A percentile compares a stretch with the other conserved stretches of the same genome.
Conservation (phyloP, 2,888 invertebrate species). For the Synanthedon andrenaeformis region DNA sequence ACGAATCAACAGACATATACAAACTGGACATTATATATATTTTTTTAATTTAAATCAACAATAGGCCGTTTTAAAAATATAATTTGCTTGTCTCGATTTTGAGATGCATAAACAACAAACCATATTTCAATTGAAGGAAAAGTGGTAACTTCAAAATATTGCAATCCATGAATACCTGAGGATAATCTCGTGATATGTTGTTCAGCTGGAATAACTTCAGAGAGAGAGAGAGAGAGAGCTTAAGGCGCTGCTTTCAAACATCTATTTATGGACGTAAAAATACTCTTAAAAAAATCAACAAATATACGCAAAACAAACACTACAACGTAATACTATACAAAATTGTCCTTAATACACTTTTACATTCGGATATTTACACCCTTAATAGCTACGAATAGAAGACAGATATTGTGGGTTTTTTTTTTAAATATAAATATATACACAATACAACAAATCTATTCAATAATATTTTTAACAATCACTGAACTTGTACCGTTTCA, state of each 20-base stretch:
- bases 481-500: not conserved
- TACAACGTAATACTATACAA: slow-evolving; percentile 47
- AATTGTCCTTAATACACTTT: slow-evolving; percentile 44
- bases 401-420: slow-evolving; percentile 13
- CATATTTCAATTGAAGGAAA: no score
- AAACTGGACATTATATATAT: not conserved
- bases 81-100: no score
- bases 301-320: slow-evolving; percentile 33
- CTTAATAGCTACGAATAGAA: slow-evolving; percentile 38
- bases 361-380: slow-evolving; percentile 48
- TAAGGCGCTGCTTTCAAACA: no score
- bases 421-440: not conserved
- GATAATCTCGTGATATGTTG: no score
- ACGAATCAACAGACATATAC: not conserved
- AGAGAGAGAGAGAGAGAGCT: no score
- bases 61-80: not conserved
- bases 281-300: not conserved
- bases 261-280: not conserved
- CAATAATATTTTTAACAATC: not conserved
- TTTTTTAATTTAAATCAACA: not conserved
- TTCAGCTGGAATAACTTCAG: no score
- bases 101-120: no score
- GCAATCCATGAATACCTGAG: no score
- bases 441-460: no score
- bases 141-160: no score